Evolutionary conservation across 2,888 invertebrate genomes (phyloP).

Genomic region (Epistrophe grossulariae): DNA sequence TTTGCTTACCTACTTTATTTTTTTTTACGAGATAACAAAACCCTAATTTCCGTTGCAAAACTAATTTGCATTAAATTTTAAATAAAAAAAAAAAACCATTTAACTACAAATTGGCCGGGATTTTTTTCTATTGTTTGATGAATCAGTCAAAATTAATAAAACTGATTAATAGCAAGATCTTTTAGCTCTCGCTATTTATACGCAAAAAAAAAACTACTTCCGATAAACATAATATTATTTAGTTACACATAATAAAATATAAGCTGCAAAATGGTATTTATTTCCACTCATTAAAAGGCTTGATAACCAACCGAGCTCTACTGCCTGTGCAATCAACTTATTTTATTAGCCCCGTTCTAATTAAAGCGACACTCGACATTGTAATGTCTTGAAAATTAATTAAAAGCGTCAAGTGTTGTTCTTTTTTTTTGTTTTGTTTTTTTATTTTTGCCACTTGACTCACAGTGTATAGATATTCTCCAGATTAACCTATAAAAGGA

Average conservation of each 20-base stretch:
- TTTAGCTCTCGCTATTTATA: background rate
- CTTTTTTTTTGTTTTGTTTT: constrained; percentile 5
- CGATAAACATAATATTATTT: constrained; percentile 21
- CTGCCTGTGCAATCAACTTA: constrained; percentile 19
- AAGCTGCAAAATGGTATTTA: constrained; percentile 21
- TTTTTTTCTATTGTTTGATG: background rate
- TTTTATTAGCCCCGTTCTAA: constrained; percentile 58
- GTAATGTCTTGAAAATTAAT: constrained; percentile 68
- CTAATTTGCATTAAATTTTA: background rate
- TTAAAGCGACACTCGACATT: constrained; percentile 56
- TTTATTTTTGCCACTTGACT: constrained; percentile 25
- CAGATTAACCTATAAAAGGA: constrained; percentile 36
- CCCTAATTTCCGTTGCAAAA: background rate
- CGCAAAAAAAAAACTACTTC: constrained; percentile 3
- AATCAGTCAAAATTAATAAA: constrained; percentile 2
- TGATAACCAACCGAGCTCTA: background rate
- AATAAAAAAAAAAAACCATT: background rate
- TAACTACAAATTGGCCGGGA: background rate
- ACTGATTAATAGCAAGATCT: background rate
- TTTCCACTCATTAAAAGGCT: constrained; percentile 27
- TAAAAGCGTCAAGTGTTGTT: constrained; percentile 33
- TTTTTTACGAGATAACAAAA: too few relatives aligned
- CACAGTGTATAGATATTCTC: constrained; percentile 10
- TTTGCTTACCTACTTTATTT: too few relatives aligned
- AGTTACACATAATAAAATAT: background rate